These are phyloP conservation scores for Torymus aiolomorphi DNA, from an alignment of 2,888 invertebrate species.

Conservation along the genomic window DNA sequence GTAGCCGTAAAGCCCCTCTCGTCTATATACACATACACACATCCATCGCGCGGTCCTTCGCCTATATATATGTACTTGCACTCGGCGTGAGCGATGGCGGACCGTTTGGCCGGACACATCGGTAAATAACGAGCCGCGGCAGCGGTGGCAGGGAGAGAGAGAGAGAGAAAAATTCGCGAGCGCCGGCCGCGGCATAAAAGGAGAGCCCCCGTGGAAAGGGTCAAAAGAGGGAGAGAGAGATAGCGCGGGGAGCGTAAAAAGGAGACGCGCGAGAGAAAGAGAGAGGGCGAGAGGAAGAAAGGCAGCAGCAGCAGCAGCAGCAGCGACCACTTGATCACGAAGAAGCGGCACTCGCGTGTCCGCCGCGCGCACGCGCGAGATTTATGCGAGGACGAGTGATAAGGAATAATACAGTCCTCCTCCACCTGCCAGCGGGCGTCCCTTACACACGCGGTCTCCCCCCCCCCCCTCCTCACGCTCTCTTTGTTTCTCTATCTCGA, in stretches of 20 bases:
- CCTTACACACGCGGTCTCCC: conserved; percentile 26
- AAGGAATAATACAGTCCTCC: conserved; percentile 70
- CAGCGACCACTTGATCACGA: conserved; percentile 58
- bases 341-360: conserved; percentile 65
- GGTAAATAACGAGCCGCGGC: conserved; percentile 55
- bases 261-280: conserved; percentile 12
- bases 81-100: conserved; percentile 54
- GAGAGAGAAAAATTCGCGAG: conserved; percentile 58
- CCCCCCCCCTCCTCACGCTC: not conserved
- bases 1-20: not conserved
- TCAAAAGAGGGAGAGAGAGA: conserved; percentile 23
- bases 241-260: not conserved
- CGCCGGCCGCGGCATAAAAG: conserved; percentile 43
- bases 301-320: conserved; percentile 31
- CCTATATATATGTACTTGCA: not conserved
- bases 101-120: conserved; percentile 56
- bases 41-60: no score
- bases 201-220: not conserved
- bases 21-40: no score
- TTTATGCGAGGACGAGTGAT: conserved; percentile 68
- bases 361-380: conserved; percentile 51
- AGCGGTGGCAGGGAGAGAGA: conserved; percentile 21
- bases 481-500: conserved; percentile 22
- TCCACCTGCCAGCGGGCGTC: conserved; percentile 67
- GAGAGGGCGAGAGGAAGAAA: conserved; percentile 38